phyloP scores from a whole-genome alignment of 2,888 invertebrate genomes.

The Pyrrhia umbra region DNA sequence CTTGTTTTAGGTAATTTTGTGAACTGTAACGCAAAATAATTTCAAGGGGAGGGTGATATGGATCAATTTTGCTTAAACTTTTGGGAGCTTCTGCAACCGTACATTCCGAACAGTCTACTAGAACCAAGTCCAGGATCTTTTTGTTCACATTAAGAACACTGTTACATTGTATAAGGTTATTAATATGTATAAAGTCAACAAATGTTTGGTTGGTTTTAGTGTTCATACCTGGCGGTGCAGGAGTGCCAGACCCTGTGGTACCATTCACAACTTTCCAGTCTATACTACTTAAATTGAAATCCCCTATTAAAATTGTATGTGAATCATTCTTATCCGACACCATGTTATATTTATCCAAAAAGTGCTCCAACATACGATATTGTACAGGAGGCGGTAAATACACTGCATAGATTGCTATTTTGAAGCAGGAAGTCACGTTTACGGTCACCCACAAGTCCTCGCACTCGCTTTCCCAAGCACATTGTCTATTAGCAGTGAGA shows the following conservation, averaged over 20 bases:
- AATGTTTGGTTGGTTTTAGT: neutral
- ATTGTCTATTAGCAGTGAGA: neutral
- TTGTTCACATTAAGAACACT: neutral
- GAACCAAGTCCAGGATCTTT: constrained; percentile 7
- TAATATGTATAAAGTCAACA: constrained; percentile 3
- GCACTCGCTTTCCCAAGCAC: neutral
- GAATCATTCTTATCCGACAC: constrained; percentile 1
- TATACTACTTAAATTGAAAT: constrained; percentile 14
- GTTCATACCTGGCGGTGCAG: neutral
- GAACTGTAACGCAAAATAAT: constrained; percentile 1
- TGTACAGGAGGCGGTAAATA: constrained; percentile 18
- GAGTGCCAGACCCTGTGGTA: neutral
- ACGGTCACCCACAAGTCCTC: constrained; percentile 24
- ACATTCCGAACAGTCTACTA: neutral
- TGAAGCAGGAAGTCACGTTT: neutral
- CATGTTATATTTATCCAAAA: constrained; percentile 8
- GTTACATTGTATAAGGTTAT: constrained; percentile 3
- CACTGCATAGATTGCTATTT: constrained; percentile 5
- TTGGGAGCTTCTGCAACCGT: constrained; percentile 1
- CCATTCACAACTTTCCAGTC: constrained; percentile 1
- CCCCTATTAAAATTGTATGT: constrained; percentile 6
- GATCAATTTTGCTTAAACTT: neutral
- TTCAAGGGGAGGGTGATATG: constrained; percentile 4
- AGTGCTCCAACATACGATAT: neutral
- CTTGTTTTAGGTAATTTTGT: neutral